A percentile compares a stretch with the other conserved stretches of the same genome.
phyloP scores from a whole-genome alignment of 2,113 vertebrate genomes.

The Dryoscopus gambensis region DNA sequence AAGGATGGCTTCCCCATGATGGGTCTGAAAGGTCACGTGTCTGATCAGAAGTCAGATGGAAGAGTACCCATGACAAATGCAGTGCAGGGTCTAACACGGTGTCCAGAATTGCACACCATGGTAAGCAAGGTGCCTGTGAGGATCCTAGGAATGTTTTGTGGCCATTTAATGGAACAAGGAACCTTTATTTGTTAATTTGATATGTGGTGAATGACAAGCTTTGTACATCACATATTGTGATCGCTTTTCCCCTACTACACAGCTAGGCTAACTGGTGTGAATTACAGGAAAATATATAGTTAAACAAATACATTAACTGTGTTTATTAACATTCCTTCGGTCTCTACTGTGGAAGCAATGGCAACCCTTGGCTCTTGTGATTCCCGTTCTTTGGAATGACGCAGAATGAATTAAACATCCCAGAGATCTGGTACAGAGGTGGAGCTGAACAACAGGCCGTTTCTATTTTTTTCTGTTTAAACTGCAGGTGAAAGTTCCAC shows the following conservation, averaged over 20 bases:
- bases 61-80: background rate
- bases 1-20: background rate
- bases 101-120: background rate
- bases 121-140: background rate
- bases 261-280: background rate
- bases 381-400: background rate
- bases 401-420: background rate
- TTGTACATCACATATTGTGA: background rate
- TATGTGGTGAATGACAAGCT: background rate
- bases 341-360: background rate
- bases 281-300: background rate
- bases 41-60: background rate
- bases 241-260: background rate
- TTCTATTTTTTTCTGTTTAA: background rate
- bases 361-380: background rate
- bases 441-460: background rate
- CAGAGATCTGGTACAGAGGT: background rate
- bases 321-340: background rate
- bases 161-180: background rate
- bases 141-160: background rate
- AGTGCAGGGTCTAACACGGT: background rate
- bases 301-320: background rate
- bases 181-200: background rate
- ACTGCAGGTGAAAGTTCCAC: background rate
- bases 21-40: background rate